A percentile compares a stretch with the other conserved stretches of the same genome.
These are phyloP conservation scores for Temnothorax rugatulus DNA, from an alignment of 2,888 invertebrate genomes.

Conservation along the genomic window DNA sequence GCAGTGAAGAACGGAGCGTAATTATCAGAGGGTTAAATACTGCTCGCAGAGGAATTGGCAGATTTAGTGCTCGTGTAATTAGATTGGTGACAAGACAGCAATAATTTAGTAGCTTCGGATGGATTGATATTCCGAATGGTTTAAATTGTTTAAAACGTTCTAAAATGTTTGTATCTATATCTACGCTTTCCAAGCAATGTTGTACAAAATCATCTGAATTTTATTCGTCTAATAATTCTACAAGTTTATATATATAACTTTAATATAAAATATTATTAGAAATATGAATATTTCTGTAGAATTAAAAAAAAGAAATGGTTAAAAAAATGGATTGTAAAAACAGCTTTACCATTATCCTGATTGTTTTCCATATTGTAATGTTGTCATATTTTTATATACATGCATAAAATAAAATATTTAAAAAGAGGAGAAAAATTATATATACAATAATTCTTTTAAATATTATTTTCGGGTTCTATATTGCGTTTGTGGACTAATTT, in stretches of 20 bases:
- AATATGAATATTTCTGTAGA: background rate
- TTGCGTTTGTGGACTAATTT: no score
- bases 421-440: background rate
- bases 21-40: conserved; percentile 46
- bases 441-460: background rate
- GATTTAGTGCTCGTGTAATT: background rate
- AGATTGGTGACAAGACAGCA: conserved; percentile 17
- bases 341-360: background rate
- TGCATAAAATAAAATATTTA: conserved; percentile 1
- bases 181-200: background rate
- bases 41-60: conserved; percentile 38
- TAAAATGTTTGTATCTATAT: background rate
- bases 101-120: background rate
- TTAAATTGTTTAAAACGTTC: background rate
- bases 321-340: background rate
- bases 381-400: background rate
- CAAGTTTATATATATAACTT: background rate
- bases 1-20: conserved; percentile 26
- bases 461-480: background rate
- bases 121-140: background rate
- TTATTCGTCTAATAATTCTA: background rate
- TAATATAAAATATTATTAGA: background rate
- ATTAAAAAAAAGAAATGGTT: background rate
- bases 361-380: background rate
- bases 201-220: background rate